A percentile compares a stretch with the other conserved stretches of the same genome.
Evolutionary conservation across 2,888 invertebrate species (phyloP).

Genomic region (Vannuccia rotundouncinata): DNA sequence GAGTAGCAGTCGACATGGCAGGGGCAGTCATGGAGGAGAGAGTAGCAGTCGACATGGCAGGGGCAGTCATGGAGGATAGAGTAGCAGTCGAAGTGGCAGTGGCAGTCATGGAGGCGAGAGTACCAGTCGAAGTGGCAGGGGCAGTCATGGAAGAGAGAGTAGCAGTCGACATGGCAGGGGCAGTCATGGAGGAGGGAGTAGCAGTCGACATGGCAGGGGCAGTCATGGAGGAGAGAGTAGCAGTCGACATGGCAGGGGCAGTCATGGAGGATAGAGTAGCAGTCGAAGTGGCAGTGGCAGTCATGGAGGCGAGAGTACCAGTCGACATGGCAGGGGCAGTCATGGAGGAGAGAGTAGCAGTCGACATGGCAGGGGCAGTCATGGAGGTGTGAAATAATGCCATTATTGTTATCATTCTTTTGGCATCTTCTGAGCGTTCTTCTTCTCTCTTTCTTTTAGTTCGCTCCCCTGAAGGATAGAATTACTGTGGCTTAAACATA

Average conservation of each 20-base stretch:
- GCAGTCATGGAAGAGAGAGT: too few species aligned
- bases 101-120: background rate
- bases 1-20: slow-evolving; percentile 21
- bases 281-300: slow-evolving; percentile 11
- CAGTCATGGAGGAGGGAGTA: too few species aligned
- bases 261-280: slow-evolving; percentile 13
- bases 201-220: slow-evolving; percentile 20
- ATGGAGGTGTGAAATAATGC: background rate
- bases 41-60: slow-evolving; percentile 16
- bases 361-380: background rate
- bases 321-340: background rate
- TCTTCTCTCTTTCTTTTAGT: background rate
- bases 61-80: slow-evolving; percentile 13
- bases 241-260: slow-evolving; percentile 16
- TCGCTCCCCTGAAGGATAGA: background rate
- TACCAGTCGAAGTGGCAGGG: too few species aligned
- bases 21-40: slow-evolving; percentile 19
- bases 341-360: background rate
- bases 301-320: background rate
- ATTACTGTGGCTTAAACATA: too few species aligned
- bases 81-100: slow-evolving; percentile 19
- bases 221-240: slow-evolving; percentile 23
- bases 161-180: too few species aligned
- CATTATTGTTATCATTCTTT: background rate
- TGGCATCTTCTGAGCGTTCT: background rate